Evolutionary conservation across 2,797 vertebrate species (phyloP).

Genomic region (Philypnodon macrostomus): DNA sequence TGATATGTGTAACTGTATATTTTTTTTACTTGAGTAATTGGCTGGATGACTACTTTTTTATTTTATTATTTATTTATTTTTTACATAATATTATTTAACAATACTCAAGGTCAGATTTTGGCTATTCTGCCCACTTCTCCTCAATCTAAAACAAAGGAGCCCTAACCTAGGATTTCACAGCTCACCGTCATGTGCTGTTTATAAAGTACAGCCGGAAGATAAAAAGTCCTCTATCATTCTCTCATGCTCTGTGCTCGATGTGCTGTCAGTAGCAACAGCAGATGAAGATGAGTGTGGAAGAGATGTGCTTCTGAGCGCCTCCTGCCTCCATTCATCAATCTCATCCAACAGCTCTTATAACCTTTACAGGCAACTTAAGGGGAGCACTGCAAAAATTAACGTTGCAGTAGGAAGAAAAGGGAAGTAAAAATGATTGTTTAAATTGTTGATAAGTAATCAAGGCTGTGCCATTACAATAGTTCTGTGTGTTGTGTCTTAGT

Average conservation of each 20-base stretch:
- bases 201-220: slow-evolving; percentile 72
- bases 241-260: slow-evolving; percentile 23
- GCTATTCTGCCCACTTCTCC: background rate
- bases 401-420: no score
- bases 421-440: no score
- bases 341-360: slow-evolving; percentile 58
- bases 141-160: slow-evolving; percentile 12
- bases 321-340: slow-evolving; percentile 65
- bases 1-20: no score
- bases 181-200: slow-evolving; percentile 65
- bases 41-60: no score
- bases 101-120: no score
- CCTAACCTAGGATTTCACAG: slow-evolving; percentile 31
- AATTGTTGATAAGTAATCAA: no score
- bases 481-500: no score
- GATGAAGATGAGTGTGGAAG: slow-evolving; percentile 67
- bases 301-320: slow-evolving; percentile 55
- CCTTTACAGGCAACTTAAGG: slow-evolving; percentile 56
- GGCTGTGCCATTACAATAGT: no score
- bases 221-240: slow-evolving; percentile 56
- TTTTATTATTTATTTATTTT: no score
- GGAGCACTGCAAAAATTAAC: no score
- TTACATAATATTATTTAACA: no score
- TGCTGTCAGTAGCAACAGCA: slow-evolving; percentile 46
- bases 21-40: no score